Conservation (phyloP, 2,113 vertebrate species). For the Noturus placidus region DNA sequence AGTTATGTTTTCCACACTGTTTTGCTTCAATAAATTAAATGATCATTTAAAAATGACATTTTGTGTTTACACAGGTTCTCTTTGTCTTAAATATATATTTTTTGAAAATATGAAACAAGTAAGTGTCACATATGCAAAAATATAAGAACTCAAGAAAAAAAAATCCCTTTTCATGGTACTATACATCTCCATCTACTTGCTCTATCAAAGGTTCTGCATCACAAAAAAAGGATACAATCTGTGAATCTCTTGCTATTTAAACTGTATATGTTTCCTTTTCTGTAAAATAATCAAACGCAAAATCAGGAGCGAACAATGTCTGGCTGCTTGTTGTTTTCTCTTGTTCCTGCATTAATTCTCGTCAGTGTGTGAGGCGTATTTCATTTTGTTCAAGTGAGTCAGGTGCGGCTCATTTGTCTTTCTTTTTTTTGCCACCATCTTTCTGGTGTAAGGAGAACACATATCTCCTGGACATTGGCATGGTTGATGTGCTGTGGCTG, state of each 20-base stretch:
- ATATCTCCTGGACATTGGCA: slow-evolving; percentile 16
- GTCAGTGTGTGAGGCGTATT: not conserved
- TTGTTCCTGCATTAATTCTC: slow-evolving; percentile 29
- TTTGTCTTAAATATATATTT: not conserved
- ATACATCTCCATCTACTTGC: not conserved
- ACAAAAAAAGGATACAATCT: not conserved
- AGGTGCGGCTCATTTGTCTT: not conserved
- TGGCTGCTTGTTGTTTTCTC: not conserved
- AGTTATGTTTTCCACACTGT: not conserved
- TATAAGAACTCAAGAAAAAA: not conserved
- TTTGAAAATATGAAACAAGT: not conserved
- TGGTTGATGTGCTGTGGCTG: not conserved
- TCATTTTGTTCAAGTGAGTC: not conserved
- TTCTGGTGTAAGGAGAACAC: not conserved
- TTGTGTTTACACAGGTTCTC: not conserved
- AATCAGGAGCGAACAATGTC: not conserved
- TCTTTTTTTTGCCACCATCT: not conserved
- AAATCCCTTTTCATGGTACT: not conserved
- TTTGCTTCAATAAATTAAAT: not conserved
- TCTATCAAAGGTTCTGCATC: not conserved
- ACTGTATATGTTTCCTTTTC: not conserved
- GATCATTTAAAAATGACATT: not conserved
- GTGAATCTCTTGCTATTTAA: not conserved
- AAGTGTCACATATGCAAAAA: not conserved
- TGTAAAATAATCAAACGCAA: not conserved